phyloP scores from a whole-genome alignment of 2,113 vertebrate species.

The Clarias macrocephalus region DNA sequence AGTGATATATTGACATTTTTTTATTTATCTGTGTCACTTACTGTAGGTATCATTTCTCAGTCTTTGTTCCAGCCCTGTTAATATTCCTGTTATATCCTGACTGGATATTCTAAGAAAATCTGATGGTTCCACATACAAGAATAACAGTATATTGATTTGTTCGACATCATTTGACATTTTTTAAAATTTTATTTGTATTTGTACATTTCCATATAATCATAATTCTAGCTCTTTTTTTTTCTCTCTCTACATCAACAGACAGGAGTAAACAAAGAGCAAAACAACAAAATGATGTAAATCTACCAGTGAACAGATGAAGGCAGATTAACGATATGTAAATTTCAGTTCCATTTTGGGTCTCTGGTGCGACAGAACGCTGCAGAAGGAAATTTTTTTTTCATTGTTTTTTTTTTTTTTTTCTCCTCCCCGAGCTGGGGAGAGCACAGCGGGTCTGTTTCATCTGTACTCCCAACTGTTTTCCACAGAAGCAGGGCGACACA shows the following conservation, averaged over 20 bases:
- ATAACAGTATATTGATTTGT: slow-evolving; percentile 14
- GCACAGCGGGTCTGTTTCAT: slow-evolving; percentile 52
- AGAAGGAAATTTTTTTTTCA: slow-evolving; percentile 29
- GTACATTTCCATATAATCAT: slow-evolving; percentile 70
- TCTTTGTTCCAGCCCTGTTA: neutral
- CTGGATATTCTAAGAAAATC: neutral
- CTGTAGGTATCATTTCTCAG: neutral
- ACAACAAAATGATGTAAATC: slow-evolving; percentile 68
- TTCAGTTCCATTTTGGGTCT: slow-evolving; percentile 54
- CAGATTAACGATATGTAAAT: slow-evolving; percentile 66
- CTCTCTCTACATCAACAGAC: slow-evolving; percentile 69
- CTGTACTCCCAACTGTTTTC: slow-evolving; percentile 49
- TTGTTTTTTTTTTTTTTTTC: slow-evolving; percentile 8
- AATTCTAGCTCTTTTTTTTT: slow-evolving; percentile 52
- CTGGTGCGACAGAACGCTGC: slow-evolving; percentile 47
- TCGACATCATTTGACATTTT: slow-evolving; percentile 27
- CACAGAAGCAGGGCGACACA: slow-evolving; percentile 37
- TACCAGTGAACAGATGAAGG: slow-evolving; percentile 51
- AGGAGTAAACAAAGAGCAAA: slow-evolving; percentile 67
- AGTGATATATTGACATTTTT: neutral
- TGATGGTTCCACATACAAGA: neutral
- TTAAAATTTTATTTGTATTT: slow-evolving; percentile 41
- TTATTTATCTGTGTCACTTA: neutral
- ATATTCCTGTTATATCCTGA: neutral
- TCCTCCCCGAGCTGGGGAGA: slow-evolving; percentile 54